A percentile compares a stretch with the other conserved stretches of the same genome.
Conservation (phyloP, 2,888 invertebrate genomes). For the Heliconius erato region DNA sequence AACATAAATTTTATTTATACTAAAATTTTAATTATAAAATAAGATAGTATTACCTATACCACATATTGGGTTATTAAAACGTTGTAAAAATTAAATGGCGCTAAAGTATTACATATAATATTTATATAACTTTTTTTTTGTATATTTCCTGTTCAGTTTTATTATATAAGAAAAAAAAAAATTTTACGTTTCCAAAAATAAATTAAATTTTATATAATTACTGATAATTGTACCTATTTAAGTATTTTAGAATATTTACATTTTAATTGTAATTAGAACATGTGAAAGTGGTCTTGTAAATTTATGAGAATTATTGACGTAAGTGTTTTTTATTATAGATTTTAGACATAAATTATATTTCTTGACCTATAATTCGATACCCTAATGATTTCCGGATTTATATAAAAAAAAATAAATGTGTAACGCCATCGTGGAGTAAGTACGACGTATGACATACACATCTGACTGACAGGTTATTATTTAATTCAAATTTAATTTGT, state of each 20-base stretch:
- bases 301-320: constrained; percentile 4
- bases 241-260: background rate
- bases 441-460: background rate
- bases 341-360: background rate
- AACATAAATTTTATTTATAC: background rate
- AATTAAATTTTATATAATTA: constrained; percentile 10
- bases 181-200: background rate
- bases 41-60: background rate
- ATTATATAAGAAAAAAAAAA: background rate
- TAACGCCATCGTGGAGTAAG: background rate
- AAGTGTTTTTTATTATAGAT: constrained; percentile 12
- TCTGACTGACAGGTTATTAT: background rate
- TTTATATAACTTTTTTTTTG: background rate
- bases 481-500: background rate
- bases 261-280: background rate
- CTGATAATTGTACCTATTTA: background rate
- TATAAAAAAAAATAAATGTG: background rate
- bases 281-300: constrained; percentile 5
- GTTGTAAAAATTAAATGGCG: background rate
- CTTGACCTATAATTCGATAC: background rate
- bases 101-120: background rate
- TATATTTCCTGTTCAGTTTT: background rate
- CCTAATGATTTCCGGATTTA: background rate
- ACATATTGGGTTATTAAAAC: background rate
- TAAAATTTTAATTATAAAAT: background rate